phyloP scores from a whole-genome alignment of 2,888 invertebrate genomes.

The Stomorhina lunata region DNA sequence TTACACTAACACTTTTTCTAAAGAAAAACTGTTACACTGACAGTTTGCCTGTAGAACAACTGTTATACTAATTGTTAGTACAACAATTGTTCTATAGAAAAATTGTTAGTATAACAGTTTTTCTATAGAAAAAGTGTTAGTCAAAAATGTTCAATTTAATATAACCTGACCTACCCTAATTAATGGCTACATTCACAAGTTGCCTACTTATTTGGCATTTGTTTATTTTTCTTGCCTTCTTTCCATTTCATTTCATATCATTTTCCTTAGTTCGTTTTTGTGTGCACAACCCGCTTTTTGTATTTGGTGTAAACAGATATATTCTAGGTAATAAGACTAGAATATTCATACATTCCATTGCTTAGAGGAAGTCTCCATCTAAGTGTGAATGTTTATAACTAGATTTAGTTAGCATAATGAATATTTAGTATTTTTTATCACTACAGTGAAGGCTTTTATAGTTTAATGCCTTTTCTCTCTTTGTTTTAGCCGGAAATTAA shows the following conservation, averaged over 20 bases:
- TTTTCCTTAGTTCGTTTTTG: background rate
- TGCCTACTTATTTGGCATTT: conserved; percentile 24
- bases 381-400: background rate
- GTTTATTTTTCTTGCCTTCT: background rate
- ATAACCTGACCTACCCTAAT: background rate
- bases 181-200: no score
- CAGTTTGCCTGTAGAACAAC: no score
- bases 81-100: no score
- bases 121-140: no score
- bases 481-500: conserved; percentile 3
- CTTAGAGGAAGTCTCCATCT: no score
- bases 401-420: background rate
- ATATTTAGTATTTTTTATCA: conserved; percentile 8
- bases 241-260: background rate
- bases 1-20: no score
- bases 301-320: background rate
- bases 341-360: background rate
- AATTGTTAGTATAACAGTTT: no score
- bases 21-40: no score
- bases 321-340: no score
- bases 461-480: conserved; percentile 10
- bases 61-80: no score
- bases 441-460: conserved; percentile 25
- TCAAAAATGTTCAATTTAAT: no score
- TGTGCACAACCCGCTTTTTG: background rate